Evolutionary conservation across 2,797 vertebrate genomes (phyloP), one percentile per base, ranked within the genome.

Genomic region (Molossus alvarezi): DNA sequence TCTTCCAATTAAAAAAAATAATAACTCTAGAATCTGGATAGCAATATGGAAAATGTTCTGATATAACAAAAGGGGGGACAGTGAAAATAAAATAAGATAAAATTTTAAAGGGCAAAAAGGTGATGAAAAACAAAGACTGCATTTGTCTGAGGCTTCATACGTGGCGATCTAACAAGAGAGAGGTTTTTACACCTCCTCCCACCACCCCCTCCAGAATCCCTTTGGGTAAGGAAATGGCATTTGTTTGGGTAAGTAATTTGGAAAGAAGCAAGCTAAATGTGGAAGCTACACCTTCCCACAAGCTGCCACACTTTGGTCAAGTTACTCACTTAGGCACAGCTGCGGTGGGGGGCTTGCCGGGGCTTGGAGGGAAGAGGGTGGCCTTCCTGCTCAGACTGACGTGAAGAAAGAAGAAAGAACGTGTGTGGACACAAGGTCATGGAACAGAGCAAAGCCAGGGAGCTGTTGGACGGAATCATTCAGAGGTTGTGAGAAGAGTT

Each of bases 11-110:
- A 80, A 72, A 64, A 81, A 73, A 3, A 45, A 79, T 67, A 25
- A 60, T 60, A 79, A 92, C 79, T 94, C 41, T 21, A 62, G 75
- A 97, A 95, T 85, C 13, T 25, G 5, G 23, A 20, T 64, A 87
- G 67, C n/a, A 21, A 57, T 41, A 67, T 64, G 23, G 64, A 96
- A 92, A 93, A 55, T 48, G 57, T 95, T 67, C 77, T 29, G 41
- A 65, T 88, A 60, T 41, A 84, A 57, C 41, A 29, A 81, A 87
- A 88, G 69, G 71, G 55, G 33, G 33, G 3, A 33, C 84, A 83
- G 51, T n/a, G 4, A 60, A 64, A 69, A 80, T 87, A 80, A 87
- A 89, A 73, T 72, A 14, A 79, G 71, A 72, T 20, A 11, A 69
- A 57, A 21, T 48, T 71, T 76, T 27, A 62, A 77, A n/a, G 14